Evolutionary conservation across 2,888 invertebrate species (phyloP), one percentile per base, ranked within the genome.

Genomic region (Stenotaenia linearis): DNA sequence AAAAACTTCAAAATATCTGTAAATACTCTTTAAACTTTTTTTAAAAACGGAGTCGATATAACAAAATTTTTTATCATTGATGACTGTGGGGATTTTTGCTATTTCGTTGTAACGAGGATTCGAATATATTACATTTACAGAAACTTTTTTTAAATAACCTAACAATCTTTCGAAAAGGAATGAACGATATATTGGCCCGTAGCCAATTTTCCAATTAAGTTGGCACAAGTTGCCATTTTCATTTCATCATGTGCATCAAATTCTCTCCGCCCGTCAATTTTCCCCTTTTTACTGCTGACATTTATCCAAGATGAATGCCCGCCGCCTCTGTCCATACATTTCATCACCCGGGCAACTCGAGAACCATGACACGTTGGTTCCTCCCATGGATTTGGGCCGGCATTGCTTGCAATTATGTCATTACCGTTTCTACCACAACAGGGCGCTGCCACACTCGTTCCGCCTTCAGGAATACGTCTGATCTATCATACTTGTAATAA

Each of bases 191-290:
- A 69, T 69, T 69, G 69, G 69, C 69, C 69, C 15, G 12, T 69
- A 28, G 69, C 69, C 69, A 69, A 69, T 69, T 69, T 69, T 69
- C 69, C 69, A 69, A 69, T 69, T 69, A 69, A 69, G 25, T 69
- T 69, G 69, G 69, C 69, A 69, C 69, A 69, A 69, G 69, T 69
- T 69, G 69, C 69, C 69, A 69, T 69, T 69, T 69, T 69, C 69
- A 69, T 69, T 69, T 69, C 69, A 69, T 28, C 69, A 9, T 69
- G 25, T 28, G 69, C 69, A 69, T 69, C 69, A 69, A 69, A 69
- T 69, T 69, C 69, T 69, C 69, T 69, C 69, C 69, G 69, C 69
- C 69, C 69, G 69, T 69, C 69, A 69, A 69, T 69, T 69, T 69
- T 69, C 28, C 25, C 69, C 50, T 69, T 69, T 69, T 69, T 28